These are phyloP conservation scores for Latrodectus geometricus DNA, from an alignment of 1,140 invertebrate genomes.

Conservation along the genomic window DNA sequence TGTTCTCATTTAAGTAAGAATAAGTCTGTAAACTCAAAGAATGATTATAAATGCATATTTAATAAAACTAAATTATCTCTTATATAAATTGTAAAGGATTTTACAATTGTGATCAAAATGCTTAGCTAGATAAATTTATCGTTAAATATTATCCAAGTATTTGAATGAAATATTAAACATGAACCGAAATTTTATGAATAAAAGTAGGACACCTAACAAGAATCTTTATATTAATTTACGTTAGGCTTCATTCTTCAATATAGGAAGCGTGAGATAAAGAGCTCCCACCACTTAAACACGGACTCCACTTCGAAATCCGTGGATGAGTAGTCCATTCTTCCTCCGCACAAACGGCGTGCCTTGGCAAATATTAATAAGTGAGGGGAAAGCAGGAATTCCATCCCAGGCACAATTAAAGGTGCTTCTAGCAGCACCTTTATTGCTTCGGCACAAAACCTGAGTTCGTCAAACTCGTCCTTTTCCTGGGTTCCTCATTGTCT, in stretches of 20 bases:
- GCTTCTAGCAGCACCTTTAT: constrained; percentile 25
- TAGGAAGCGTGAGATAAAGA: neutral
- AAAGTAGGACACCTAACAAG: neutral
- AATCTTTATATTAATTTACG: neutral
- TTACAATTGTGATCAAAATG: neutral
- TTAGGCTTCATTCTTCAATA: neutral
- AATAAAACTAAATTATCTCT: too few relatives aligned
- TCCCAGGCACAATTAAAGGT: constrained; percentile 43
- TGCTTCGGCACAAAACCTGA: constrained; percentile 23
- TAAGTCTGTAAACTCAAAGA: too few relatives aligned
- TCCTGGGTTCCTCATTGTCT: constrained; percentile 11
- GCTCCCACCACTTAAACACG: neutral
- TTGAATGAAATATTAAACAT: neutral
- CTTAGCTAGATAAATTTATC: neutral
- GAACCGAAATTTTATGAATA: neutral
- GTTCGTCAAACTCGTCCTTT: constrained; percentile 9
- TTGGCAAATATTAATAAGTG: constrained; percentile 50
- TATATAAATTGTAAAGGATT: too few relatives aligned
- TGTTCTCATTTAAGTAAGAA: too few relatives aligned
- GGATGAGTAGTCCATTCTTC: constrained; percentile 33
- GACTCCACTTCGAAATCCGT: neutral
- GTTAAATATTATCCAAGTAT: neutral
- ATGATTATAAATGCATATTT: too few relatives aligned
- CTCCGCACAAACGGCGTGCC: neutral
- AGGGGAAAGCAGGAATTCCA: constrained; percentile 26